Evolutionary conservation across 2,797 vertebrate genomes (phyloP).

Genomic region (Mus spretus): DNA sequence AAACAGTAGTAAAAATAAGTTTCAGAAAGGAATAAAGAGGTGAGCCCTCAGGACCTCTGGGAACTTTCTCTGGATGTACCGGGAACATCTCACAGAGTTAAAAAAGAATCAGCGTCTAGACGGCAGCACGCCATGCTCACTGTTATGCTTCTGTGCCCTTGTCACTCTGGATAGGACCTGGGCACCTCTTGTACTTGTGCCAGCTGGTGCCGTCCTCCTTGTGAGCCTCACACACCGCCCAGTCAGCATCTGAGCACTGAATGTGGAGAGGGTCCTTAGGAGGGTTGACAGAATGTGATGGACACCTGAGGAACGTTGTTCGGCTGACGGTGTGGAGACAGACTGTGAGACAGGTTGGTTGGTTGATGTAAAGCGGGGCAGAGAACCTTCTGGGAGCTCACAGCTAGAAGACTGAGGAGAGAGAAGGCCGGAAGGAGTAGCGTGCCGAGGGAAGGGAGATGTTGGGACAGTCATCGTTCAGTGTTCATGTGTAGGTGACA

Average conservation of each 20-base stretch:
- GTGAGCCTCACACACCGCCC: neutral
- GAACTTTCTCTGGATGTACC: neutral
- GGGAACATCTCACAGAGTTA: neutral
- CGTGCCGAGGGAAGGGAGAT: neutral
- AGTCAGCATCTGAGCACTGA: neutral
- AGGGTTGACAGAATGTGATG: neutral
- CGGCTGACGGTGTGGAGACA: neutral
- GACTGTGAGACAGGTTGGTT: rapidly evolving
- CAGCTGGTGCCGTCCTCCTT: neutral
- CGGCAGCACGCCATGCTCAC: neutral
- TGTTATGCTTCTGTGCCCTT: neutral
- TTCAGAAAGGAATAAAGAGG: neutral
- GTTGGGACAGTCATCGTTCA: neutral
- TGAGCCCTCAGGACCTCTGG: neutral
- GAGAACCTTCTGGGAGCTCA: neutral
- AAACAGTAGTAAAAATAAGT: neutral
- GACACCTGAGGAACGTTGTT: neutral
- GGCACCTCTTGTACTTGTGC: neutral
- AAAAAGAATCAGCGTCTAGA: constrained; percentile 1
- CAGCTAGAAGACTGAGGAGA: neutral
- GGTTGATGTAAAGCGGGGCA: neutral
- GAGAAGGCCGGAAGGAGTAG: neutral
- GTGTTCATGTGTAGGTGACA: neutral
- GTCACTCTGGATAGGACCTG: neutral
- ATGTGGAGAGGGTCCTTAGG: neutral